phyloP scores from a whole-genome alignment of 2,113 vertebrate species.

The Circaetus cinerascens region DNA sequence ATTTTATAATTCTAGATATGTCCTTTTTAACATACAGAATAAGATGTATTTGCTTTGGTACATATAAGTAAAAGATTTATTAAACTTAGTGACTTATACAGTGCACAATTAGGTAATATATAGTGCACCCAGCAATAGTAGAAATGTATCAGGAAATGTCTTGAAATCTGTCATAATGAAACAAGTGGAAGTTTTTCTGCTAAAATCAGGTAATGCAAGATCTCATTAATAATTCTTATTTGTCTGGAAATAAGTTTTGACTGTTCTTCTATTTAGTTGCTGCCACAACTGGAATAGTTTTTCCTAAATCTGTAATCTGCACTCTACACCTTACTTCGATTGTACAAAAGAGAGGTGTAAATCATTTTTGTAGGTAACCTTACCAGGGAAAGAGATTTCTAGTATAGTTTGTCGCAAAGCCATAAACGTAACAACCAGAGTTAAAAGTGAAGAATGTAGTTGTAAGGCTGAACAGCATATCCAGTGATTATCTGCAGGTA shows the following conservation, averaged over 20 bases:
- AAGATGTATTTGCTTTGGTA: neutral
- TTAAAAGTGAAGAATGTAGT: neutral
- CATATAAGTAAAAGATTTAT: neutral
- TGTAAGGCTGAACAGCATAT: neutral
- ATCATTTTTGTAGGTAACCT: neutral
- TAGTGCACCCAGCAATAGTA: neutral
- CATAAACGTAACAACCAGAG: neutral
- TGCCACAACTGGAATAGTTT: neutral
- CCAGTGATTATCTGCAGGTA: constrained; percentile 44
- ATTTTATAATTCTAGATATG: neutral
- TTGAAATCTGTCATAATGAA: neutral
- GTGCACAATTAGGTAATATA: neutral
- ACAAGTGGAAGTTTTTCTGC: neutral
- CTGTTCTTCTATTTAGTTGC: neutral
- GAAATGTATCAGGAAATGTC: neutral
- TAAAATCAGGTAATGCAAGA: neutral
- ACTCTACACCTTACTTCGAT: neutral
- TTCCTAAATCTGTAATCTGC: neutral
- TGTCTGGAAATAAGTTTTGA: constrained; percentile 23
- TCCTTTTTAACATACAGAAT: neutral
- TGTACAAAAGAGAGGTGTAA: neutral
- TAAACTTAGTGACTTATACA: neutral
- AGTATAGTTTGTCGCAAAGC: neutral
- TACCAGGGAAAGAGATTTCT: neutral
- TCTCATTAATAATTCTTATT: neutral